A percentile compares a stretch with the other conserved stretches of the same genome.
Evolutionary conservation across 2,113 vertebrate genomes (phyloP).

Genomic region (cat (Felis catus)): F.catus_Fca126_mat1.0 CM031418.1:124504001-124504500

Average conservation of each 20-base stretch:
- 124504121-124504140: not conserved
- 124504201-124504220: accelerated
- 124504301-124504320: not conserved
- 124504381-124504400: not conserved
- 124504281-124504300: not conserved
- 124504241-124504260: not conserved
- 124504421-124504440: not conserved
- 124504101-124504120: not conserved
- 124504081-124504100: accelerated
- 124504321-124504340: no score
- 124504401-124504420: not conserved
- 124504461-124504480: not conserved
- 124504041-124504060: accelerated
- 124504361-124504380: not conserved
- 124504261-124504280: not conserved
- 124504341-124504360: not conserved
- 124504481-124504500: not conserved
- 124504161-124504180: not conserved
- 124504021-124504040: not conserved
- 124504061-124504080: not conserved
- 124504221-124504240: accelerated
- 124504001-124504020: accelerated
- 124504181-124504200: not conserved
- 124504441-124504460: not conserved
- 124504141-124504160: not conserved